Percentiles rank a stretch among this genome's conserved stretches.
Conservation (phyloP, 1,140 invertebrate species). For the Diorhabda carinulata region DNA sequence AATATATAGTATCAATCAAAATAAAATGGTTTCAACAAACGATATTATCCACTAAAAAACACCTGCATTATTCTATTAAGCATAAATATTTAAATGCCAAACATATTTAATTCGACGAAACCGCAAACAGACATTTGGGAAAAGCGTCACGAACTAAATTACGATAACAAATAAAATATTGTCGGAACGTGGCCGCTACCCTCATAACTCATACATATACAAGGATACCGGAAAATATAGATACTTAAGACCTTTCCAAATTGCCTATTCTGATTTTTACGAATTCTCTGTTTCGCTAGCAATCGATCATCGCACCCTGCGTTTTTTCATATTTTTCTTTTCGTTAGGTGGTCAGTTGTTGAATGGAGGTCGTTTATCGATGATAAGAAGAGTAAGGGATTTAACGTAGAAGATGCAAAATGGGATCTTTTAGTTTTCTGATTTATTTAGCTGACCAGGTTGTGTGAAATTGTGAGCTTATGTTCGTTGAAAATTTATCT, state of each 20-base stretch:
- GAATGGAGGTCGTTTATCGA: too few species aligned
- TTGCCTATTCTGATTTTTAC: constrained; percentile 44
- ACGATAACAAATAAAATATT: constrained; percentile 51
- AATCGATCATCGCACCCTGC: constrained; percentile 27
- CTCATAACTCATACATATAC: constrained; percentile 48
- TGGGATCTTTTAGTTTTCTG: too few species aligned
- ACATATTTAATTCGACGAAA: constrained; percentile 32
- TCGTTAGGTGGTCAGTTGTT: too few species aligned
- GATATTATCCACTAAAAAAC: too few species aligned
- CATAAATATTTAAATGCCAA: constrained; percentile 21
- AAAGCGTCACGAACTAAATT: constrained; percentile 46
- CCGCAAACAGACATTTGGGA: constrained; percentile 41
- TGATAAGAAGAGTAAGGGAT: too few species aligned
- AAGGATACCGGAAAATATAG: constrained; percentile 45
- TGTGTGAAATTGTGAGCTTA: too few species aligned
- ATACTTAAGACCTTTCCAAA: constrained; percentile 44
- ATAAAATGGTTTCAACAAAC: too few species aligned
- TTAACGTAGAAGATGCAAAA: too few species aligned
- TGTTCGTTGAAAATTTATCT: too few species aligned
- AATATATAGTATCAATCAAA: too few species aligned
- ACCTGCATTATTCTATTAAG: background rate
- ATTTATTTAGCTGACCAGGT: too few species aligned
- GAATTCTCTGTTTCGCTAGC: constrained; percentile 33
- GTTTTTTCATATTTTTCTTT: constrained; percentile 25
- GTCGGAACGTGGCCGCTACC: constrained; percentile 45